Conservation (phyloP, 1,140 invertebrate genomes). For the Solenopsis fugax region DNA sequence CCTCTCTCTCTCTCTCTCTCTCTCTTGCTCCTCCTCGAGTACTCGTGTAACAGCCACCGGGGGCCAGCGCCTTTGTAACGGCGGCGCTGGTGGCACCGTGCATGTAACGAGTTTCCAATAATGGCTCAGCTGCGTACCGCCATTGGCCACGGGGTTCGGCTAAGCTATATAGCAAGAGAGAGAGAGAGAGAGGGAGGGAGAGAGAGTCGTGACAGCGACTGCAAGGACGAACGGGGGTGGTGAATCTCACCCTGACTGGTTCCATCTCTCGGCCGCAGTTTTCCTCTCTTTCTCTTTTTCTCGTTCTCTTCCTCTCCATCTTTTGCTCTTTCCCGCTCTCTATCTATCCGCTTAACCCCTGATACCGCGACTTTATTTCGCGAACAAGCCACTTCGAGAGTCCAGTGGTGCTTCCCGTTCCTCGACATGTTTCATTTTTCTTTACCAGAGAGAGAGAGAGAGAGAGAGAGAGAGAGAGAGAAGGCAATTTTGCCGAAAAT, state of each 20-base stretch:
- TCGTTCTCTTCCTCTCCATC: neutral
- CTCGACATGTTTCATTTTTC: constrained; percentile 55
- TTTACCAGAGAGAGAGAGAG: neutral
- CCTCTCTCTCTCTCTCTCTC: neutral
- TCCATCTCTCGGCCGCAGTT: constrained; percentile 14
- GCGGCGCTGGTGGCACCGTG: constrained; percentile 77
- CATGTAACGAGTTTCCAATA: constrained; percentile 87
- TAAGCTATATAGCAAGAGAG: constrained; percentile 54
- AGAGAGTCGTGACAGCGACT: constrained; percentile 14
- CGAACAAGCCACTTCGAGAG: constrained; percentile 48
- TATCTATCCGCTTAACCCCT: constrained; percentile 46
- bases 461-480: neutral
- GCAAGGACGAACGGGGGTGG: constrained; percentile 22
- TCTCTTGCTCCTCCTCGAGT: constrained; percentile 41
- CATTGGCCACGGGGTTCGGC: constrained; percentile 76
- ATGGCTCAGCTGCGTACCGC: constrained; percentile 85
- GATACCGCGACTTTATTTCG: constrained; percentile 63
- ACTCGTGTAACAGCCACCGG: constrained; percentile 75
- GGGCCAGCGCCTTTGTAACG: constrained; percentile 79
- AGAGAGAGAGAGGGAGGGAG: constrained; percentile 4
- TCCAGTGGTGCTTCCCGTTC: constrained; percentile 35
- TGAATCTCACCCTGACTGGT: constrained; percentile 46
- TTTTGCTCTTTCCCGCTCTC: neutral
- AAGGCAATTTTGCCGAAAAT: constrained; percentile 48
- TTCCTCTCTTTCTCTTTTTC: neutral